phyloP scores from a whole-genome alignment of 2,113 vertebrate genomes.

The Athene cunicularia region DNA sequence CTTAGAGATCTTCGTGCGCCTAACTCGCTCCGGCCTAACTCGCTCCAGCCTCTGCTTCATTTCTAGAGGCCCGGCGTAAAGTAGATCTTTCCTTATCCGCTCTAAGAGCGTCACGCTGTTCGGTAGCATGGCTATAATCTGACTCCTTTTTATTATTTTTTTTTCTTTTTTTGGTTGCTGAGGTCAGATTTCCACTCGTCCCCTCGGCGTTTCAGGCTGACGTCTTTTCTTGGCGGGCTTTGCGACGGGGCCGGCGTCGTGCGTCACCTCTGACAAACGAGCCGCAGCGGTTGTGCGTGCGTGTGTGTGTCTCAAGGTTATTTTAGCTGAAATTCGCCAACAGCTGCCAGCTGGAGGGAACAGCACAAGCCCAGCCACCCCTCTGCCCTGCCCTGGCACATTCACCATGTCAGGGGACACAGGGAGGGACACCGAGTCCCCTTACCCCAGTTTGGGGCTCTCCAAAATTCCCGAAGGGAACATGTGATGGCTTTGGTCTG shows the following conservation, averaged over 20 bases:
- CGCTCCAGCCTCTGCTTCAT: too few species aligned
- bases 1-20: too few species aligned
- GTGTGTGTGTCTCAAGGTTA: background rate
- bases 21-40: too few species aligned
- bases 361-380: background rate
- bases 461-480: accelerated
- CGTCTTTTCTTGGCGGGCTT: background rate
- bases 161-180: background rate
- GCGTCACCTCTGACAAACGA: background rate
- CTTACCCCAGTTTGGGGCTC: accelerated
- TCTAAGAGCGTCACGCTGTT: background rate
- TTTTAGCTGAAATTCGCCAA: background rate
- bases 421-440: accelerated
- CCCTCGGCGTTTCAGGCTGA: background rate
- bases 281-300: accelerated
- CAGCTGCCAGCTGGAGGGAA: background rate
- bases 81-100: background rate
- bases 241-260: too few species aligned
- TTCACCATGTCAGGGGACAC: background rate
- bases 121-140: background rate
- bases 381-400: background rate
- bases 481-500: background rate
- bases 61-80: background rate
- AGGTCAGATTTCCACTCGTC: background rate
- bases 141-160: too few species aligned